phyloP scores from a whole-genome alignment of 2,888 invertebrate genomes.

The Bursaphelenchus okinawaensis region DNA sequence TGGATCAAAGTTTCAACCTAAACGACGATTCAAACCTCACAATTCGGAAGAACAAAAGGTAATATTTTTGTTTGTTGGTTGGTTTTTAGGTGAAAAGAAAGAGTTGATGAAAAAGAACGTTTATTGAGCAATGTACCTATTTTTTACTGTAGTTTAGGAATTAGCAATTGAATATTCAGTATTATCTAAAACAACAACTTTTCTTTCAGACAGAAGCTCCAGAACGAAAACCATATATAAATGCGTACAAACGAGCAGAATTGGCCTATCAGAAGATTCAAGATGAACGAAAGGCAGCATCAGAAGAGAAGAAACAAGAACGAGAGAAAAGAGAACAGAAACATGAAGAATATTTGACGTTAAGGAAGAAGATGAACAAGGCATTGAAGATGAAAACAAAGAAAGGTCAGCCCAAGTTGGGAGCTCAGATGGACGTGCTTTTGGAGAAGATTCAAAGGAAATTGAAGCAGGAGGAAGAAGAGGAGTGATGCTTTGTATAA shows the following conservation, averaged over 20 bases:
- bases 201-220: not conserved
- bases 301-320: constrained; percentile 28
- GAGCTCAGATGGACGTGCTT: constrained; percentile 43
- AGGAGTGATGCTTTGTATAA: not conserved
- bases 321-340: constrained; percentile 21
- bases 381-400: constrained; percentile 39
- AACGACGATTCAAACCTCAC: too few relatives aligned
- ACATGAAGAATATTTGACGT: constrained; percentile 30
- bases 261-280: constrained; percentile 24
- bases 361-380: constrained; percentile 41
- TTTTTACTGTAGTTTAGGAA: too few relatives aligned
- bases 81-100: too few relatives aligned
- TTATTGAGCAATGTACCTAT: too few relatives aligned
- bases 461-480: constrained; percentile 15
- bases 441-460: constrained; percentile 40
- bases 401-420: constrained; percentile 48
- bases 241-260: constrained; percentile 33
- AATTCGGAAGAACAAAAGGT: too few relatives aligned
- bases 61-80: too few relatives aligned
- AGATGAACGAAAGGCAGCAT: constrained; percentile 23
- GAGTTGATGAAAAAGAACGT: too few relatives aligned
- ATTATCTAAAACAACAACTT: too few relatives aligned
- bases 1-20: too few relatives aligned
- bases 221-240: constrained; percentile 17
- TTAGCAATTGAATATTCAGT: too few relatives aligned